These are phyloP conservation scores for Hypomecis punctinalis DNA, from an alignment of 2,888 invertebrate genomes.

Conservation along the genomic window DNA sequence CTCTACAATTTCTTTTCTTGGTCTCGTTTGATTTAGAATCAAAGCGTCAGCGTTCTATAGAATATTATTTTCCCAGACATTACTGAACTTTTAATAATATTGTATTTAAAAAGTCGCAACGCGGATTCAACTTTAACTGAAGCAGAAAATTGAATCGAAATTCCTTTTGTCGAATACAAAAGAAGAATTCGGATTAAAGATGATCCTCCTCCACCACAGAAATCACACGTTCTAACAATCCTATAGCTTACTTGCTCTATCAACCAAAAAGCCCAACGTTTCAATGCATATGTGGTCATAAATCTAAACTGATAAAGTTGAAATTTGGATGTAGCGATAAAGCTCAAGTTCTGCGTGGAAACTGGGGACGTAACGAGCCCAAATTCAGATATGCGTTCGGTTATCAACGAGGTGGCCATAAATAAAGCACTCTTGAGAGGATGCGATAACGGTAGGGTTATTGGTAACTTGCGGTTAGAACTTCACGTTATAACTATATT, in stretches of 20 bases:
- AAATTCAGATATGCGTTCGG: slow-evolving; percentile 57
- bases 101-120: not conserved
- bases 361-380: slow-evolving; percentile 46
- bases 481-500: slow-evolving; percentile 13
- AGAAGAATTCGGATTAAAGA: slow-evolving; percentile 24
- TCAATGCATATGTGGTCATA: slow-evolving; percentile 25
- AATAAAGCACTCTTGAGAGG: slow-evolving; percentile 66
- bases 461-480: slow-evolving; percentile 46
- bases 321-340: slow-evolving; percentile 23
- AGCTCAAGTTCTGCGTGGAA: slow-evolving; percentile 36
- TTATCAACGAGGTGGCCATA: slow-evolving; percentile 64
- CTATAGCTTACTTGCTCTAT: slow-evolving; percentile 30
- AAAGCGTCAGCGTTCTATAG: not conserved
- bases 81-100: not conserved
- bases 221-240: slow-evolving; percentile 28
- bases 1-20: not conserved
- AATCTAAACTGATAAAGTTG: slow-evolving; percentile 16
- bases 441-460: slow-evolving; percentile 63
- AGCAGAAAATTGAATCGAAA: slow-evolving; percentile 5
- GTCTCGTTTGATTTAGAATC: slow-evolving; percentile 5
- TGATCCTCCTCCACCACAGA: slow-evolving; percentile 28
- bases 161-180: slow-evolving; percentile 18
- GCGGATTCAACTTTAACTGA: slow-evolving; percentile 1
- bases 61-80: not conserved
- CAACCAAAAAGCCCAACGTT: slow-evolving; percentile 7